Evolutionary conservation across 1,140 invertebrate species (phyloP).

Genomic region (Drosophila quadrilineata): DNA sequence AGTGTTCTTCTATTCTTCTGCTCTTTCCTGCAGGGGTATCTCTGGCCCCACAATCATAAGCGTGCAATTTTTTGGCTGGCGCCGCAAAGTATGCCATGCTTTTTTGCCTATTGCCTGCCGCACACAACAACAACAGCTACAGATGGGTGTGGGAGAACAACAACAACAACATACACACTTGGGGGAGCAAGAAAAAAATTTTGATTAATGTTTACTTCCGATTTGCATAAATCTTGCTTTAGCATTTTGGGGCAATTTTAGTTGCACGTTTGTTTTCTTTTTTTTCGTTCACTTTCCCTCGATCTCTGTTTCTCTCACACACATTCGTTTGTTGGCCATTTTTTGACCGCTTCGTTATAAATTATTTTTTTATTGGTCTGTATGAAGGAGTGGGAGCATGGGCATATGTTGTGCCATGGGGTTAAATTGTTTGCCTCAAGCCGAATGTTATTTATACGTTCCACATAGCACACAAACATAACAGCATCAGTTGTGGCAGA

Average conservation of each 20-base stretch:
- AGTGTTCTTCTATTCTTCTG: constrained; percentile 23
- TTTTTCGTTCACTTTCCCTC: not conserved
- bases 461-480: constrained; percentile 22
- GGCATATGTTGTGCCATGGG: constrained; percentile 43
- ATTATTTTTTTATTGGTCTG: constrained; percentile 72
- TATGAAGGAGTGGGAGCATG: no score
- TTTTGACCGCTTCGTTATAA: constrained; percentile 56
- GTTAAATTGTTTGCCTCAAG: constrained; percentile 46
- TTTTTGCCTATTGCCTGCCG: constrained; percentile 40
- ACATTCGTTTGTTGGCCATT: constrained; percentile 5
- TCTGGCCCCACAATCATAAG: constrained; percentile 56
- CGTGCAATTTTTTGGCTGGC: constrained; percentile 46
- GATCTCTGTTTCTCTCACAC: constrained; percentile 1
- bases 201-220: constrained; percentile 81
- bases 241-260: constrained; percentile 59
- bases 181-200: constrained; percentile 49
- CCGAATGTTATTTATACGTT: constrained; percentile 55
- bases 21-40: constrained; percentile 27
- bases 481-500: no score
- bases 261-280: constrained; percentile 10
- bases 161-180: not conserved
- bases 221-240: constrained; percentile 81
- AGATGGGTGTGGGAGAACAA: not conserved
- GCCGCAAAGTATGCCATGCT: constrained; percentile 54
- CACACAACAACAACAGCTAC: constrained; percentile 4